Evolutionary conservation across 1,140 invertebrate genomes (phyloP).

Genomic region (Gryllus bimaculatus): DNA sequence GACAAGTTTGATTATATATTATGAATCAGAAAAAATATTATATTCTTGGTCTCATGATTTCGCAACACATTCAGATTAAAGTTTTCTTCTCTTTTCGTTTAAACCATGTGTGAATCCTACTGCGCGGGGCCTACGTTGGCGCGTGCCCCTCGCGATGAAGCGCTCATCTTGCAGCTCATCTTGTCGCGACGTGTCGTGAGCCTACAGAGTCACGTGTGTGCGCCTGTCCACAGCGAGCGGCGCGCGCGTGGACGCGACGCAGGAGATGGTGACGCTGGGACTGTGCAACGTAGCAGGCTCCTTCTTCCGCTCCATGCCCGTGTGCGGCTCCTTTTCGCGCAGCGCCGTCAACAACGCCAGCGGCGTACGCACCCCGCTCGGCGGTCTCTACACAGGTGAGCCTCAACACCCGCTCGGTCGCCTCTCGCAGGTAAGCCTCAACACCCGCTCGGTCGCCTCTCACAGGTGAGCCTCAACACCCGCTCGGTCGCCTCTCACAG

Average conservation of each 20-base stretch:
- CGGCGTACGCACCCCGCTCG: constrained; percentile 46
- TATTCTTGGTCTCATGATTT: too few relatives aligned
- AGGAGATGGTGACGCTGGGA: constrained; percentile 36
- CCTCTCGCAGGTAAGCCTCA: constrained; percentile 28
- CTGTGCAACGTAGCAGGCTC: constrained; percentile 44
- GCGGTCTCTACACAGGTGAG: constrained; percentile 35
- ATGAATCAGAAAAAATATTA: too few relatives aligned
- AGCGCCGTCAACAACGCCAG: constrained; percentile 49
- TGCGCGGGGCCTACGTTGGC: too few relatives aligned
- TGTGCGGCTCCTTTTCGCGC: constrained; percentile 41
- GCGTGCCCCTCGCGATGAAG: too few relatives aligned
- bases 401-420: constrained; percentile 35
- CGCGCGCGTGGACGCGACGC: constrained; percentile 30
- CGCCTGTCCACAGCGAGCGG: constrained; percentile 18
- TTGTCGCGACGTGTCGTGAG: too few relatives aligned
- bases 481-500: constrained; percentile 38
- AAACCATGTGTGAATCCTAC: too few relatives aligned
- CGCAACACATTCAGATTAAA: too few relatives aligned
- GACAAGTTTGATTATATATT: too few relatives aligned
- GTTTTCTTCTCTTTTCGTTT: too few relatives aligned
- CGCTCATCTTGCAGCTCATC: too few relatives aligned
- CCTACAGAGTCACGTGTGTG: too few relatives aligned
- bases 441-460: constrained; percentile 39
- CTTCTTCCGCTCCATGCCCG: constrained; percentile 44
- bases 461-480: constrained; percentile 27